These are phyloP conservation scores for Pseudomyrmex cubaensis DNA, from an alignment of 1,140 invertebrate species.

Conservation along the genomic window DNA sequence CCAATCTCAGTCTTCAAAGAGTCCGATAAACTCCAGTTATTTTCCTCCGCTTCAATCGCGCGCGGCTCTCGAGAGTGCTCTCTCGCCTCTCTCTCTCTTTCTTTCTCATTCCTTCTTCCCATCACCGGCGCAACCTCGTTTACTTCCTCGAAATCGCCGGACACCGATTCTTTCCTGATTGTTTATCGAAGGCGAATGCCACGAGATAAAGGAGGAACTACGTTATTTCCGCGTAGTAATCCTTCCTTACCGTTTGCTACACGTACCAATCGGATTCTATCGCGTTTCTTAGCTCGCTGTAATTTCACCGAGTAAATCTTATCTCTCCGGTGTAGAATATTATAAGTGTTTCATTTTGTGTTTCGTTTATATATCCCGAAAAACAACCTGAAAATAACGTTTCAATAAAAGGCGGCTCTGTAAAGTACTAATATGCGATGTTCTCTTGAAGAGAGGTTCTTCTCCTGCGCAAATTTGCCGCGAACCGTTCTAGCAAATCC, in stretches of 20 bases:
- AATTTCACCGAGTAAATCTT: neutral
- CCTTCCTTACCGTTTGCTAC: neutral
- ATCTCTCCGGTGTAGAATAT: neutral
- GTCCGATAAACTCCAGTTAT: conserved; percentile 63
- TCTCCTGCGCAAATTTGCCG: conserved; percentile 56
- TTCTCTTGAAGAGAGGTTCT: neutral
- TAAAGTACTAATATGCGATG: neutral
- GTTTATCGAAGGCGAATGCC: conserved; percentile 47
- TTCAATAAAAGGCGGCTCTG: too few species aligned
- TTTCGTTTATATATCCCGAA: too few species aligned
- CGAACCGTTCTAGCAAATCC: too few species aligned
- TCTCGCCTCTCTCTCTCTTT: neutral
- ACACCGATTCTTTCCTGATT: conserved; percentile 50
- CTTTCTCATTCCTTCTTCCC: neutral
- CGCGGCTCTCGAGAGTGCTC: conserved; percentile 24
- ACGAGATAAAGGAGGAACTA: neutral
- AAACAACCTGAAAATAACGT: too few species aligned
- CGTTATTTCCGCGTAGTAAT: conserved; percentile 22
- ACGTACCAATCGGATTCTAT: neutral
- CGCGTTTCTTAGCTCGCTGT: neutral
- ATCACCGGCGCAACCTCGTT: conserved; percentile 27
- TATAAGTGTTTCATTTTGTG: neutral
- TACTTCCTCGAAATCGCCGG: conserved; percentile 36
- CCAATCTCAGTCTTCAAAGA: conserved; percentile 68
- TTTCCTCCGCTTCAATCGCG: conserved; percentile 29